These are phyloP conservation scores for Poicephalus meyeri DNA, from an alignment of 2,113 vertebrate genomes.

Conservation along the genomic window DNA sequence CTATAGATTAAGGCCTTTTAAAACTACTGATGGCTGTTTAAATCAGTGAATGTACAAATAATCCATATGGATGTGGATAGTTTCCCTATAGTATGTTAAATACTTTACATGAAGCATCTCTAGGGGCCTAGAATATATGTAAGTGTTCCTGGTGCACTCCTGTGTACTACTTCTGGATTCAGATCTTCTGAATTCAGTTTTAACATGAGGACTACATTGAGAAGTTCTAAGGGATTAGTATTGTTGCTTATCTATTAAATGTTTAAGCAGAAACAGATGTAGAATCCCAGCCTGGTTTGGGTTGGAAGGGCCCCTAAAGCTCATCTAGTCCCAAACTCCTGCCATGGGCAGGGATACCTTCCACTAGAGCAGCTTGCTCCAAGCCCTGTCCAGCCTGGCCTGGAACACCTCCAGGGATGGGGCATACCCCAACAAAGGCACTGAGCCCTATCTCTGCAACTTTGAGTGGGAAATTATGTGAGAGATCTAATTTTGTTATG, in stretches of 20 bases:
- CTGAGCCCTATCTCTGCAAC: neutral
- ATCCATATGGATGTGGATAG: neutral
- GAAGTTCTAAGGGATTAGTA: neutral
- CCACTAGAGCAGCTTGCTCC: neutral
- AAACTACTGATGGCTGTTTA: neutral
- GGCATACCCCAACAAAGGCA: neutral
- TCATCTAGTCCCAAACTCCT: neutral
- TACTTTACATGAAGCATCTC: neutral
- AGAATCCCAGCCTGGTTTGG: neutral
- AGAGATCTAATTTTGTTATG: neutral
- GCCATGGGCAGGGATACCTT: neutral
- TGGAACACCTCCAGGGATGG: neutral
- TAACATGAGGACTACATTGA: neutral
- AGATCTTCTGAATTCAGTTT: neutral
- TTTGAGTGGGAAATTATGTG: fast-evolving
- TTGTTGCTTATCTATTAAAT: neutral
- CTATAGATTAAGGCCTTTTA: neutral
- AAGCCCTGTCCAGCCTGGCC: neutral
- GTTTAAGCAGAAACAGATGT: neutral
- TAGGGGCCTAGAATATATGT: no score
- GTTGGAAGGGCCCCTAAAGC: neutral
- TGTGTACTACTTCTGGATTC: neutral
- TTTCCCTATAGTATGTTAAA: neutral
- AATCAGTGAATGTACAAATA: neutral
- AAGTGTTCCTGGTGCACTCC: neutral